Evolutionary conservation across 1,140 invertebrate species (phyloP).

Genomic region (Mya arenaria): DNA sequence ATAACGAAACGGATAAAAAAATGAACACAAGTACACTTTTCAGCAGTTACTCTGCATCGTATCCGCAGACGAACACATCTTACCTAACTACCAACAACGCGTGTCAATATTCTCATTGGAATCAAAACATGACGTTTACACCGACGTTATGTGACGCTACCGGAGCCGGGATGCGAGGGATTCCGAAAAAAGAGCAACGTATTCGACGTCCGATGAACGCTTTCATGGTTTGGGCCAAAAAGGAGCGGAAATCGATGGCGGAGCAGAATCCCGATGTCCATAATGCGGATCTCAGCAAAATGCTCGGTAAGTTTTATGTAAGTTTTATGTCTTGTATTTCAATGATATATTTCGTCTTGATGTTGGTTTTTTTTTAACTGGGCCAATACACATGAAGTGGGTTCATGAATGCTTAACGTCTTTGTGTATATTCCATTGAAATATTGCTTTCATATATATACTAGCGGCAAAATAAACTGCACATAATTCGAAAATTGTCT

Average conservation of each 20-base stretch:
- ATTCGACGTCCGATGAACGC: conserved; percentile 80
- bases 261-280: conserved; percentile 99
- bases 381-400: too few species aligned
- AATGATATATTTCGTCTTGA: too few species aligned
- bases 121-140: neutral
- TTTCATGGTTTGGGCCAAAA: conserved; percentile 83
- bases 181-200: conserved; percentile 59
- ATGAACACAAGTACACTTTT: conserved; percentile 1
- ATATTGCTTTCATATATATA: too few species aligned
- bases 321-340: neutral
- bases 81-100: too few species aligned
- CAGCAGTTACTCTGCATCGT: too few species aligned
- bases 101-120: too few species aligned
- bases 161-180: neutral
- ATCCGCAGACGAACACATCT: too few species aligned
- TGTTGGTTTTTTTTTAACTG: too few species aligned
- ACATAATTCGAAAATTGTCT: too few species aligned
- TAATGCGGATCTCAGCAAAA: conserved; percentile 99
- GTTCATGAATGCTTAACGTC: too few species aligned
- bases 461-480: too few species aligned
- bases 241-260: conserved; percentile 97
- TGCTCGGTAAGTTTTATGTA: conserved; percentile 86
- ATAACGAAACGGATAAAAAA: conserved; percentile 30
- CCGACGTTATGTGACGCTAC: neutral
- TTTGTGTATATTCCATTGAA: too few species aligned